Base-by-base conservation (phyloP, 30 jellyfish, hydroid and myxozoan genomes). In the Thelohanellus kitauei region DNA sequence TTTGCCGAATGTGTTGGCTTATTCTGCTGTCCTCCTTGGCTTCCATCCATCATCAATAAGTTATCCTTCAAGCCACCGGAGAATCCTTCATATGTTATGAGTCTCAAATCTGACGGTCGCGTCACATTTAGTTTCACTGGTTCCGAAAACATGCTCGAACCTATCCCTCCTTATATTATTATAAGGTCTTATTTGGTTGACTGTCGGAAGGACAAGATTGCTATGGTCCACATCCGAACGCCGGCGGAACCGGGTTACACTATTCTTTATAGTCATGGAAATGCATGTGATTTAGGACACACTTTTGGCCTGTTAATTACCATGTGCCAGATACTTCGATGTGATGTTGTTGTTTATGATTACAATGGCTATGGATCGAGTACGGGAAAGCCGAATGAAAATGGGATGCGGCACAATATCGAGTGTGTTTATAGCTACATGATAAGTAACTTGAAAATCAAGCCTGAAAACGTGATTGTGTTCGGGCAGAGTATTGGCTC, bases 11-110 rank as follows among this genome's bases (percentile, higher is more conserved):
- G n/a, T n/a, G n/a, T n/a, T n/a, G n/a, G 93, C 58, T 53, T 73
- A 19, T 73, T 73, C 54, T 73, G 93, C 51, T 73, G 93, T 34
- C 93, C 93, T 31, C 93, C 93, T 45, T 73, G 84, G 40, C 93
- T 87, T 21, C 57, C 93, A 14, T 57, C 54, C 12, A 73, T 73
- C 23, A 73, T 73, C 23, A 50, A 87, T n/a, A 73, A 73, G 48
- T 50, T 73, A 44, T 87, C 93, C 41, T 73, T 73, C 60, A 73
- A 61, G 25, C 93, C 93, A 13, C 93, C 93, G 4, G 93, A 73
- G 38, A n/a, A n/a, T n/a, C 93, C 93, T 32, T 61, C 93, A 2
- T 73, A 73, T 54, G 47, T 87, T 11, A 64, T 63, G 60, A 87
- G 64, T 40, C 87, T 61, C 51, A 87, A 61, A 41, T 87, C 87